Percentiles rank a stretch among this genome's conserved stretches.
phyloP scores from a whole-genome alignment of 2,797 vertebrate species.

The Sebastes nivosus region DNA sequence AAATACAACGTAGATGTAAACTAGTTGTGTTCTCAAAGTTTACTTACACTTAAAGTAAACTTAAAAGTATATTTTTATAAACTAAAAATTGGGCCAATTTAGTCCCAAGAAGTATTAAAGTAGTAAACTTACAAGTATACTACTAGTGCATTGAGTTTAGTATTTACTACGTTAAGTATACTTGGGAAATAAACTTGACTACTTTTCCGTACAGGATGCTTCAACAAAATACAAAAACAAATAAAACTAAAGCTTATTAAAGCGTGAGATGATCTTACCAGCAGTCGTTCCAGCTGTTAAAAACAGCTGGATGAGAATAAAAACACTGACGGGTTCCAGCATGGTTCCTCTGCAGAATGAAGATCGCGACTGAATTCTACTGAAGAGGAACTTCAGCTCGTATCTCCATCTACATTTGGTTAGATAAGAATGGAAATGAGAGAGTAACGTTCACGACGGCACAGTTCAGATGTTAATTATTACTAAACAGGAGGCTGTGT shows the following conservation, averaged over 20 bases:
- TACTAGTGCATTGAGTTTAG: too few relatives aligned
- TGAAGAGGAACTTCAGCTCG: neutral
- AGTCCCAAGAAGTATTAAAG: too few relatives aligned
- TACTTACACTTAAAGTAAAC: too few relatives aligned
- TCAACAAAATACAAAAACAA: neutral
- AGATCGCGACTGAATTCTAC: neutral
- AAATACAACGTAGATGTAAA: too few relatives aligned
- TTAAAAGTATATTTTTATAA: too few relatives aligned
- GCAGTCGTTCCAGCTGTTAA: conserved; percentile 11
- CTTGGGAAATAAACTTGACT: too few relatives aligned
- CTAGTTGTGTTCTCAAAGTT: too few relatives aligned
- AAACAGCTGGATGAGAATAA: conserved; percentile 28
- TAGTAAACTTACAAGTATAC: too few relatives aligned
- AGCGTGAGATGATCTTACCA: conserved; percentile 47
- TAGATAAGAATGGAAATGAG: conserved; percentile 63
- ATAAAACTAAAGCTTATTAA: neutral
- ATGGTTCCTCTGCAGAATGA: conserved; percentile 10
- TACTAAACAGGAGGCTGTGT: neutral
- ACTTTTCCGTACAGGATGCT: neutral
- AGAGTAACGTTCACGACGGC: neutral
- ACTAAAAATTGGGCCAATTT: too few relatives aligned
- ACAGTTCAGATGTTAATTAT: conserved; percentile 10
- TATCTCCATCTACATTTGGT: conserved; percentile 49
- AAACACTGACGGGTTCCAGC: conserved; percentile 1
- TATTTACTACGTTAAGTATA: too few relatives aligned